Base-by-base conservation (phyloP, 2,797 vertebrate genomes). In the Cossypha heuglini region DNA sequence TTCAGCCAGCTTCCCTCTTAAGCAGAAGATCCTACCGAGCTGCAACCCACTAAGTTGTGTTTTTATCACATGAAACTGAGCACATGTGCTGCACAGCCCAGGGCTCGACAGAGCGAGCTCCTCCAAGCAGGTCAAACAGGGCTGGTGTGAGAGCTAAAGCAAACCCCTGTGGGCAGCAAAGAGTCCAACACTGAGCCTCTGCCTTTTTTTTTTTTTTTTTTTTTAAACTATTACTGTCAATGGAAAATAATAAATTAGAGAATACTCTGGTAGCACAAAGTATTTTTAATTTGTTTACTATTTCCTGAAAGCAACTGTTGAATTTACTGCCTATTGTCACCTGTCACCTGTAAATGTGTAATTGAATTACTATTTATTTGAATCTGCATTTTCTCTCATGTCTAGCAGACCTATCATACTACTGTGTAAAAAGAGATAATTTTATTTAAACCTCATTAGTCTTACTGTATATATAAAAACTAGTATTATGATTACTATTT, bases 391-490 rank as follows among this genome's bases (percentile, higher is more conserved):
- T 91, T 57, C 21, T 83, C 37, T 90, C 79, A 88, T 51, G 76
- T 84, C 61, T 68, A 92, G 72, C 24, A 37, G 85, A 83, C 54
- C 35, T 45, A 20, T 67, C 84, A 75, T 37, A 71, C 40, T 69
- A 48, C 61, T 62, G 42, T 40, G 75, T 90, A 62, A 80, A 88
- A 96, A 87, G 63, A 96, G 92, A 46, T 28, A 62, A 49, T 71
- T 92, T 73, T 87, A 79, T 93, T 97, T 96, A 83, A 92, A 93
- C 35, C 42, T 96, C 77, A 66, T 64, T 83, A 79, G 5, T 35
- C 52, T 76, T 66, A 49, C 21, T 72, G 31, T 73, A 67, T 45
- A 20, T 79, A n/a, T 33, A 38, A 42, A 67, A 77, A 59, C 14
- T 10, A 28, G 20, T 73, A n/a, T 17, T 55, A 46, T 46, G 74